Evolutionary conservation across 2,797 vertebrate species (phyloP).

Genomic region (Rhyacichthys aspro): DNA sequence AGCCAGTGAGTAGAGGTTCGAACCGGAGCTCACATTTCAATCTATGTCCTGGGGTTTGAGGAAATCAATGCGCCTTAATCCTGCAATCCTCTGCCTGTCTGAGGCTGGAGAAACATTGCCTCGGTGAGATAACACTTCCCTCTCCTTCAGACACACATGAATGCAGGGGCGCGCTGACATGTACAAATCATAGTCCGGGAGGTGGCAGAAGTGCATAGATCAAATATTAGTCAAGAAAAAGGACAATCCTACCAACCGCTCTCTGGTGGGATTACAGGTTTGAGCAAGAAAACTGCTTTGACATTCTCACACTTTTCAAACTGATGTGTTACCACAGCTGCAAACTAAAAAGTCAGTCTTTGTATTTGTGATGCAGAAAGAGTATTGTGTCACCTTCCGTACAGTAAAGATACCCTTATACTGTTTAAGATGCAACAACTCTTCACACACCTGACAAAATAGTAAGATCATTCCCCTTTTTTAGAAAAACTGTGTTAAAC

Average conservation of each 20-base stretch:
- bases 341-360: constrained; percentile 13
- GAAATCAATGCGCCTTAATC: constrained; percentile 76
- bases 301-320: constrained; percentile 16
- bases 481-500: no score
- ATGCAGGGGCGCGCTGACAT: constrained; percentile 12
- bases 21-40: constrained; percentile 69
- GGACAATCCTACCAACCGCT: constrained; percentile 18
- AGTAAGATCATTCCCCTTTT: no score
- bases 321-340: constrained; percentile 4
- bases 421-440: no score
- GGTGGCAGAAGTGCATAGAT: constrained; percentile 14
- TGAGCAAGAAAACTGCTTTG: constrained; percentile 29
- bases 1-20: constrained; percentile 46
- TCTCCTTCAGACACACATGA: constrained; percentile 36
- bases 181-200: constrained; percentile 44
- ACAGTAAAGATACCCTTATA: neutral
- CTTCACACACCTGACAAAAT: no score
- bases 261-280: constrained; percentile 6
- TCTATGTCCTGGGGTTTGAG: constrained; percentile 60
- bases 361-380: neutral
- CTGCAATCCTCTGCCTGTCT: constrained; percentile 61
- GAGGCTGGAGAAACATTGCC: constrained; percentile 63
- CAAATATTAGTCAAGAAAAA: constrained; percentile 29
- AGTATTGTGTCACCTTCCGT: neutral
- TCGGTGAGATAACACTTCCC: constrained; percentile 63